Base-by-base conservation (phyloP, 2,113 vertebrate genomes). In the Vimba vimba region DNA sequence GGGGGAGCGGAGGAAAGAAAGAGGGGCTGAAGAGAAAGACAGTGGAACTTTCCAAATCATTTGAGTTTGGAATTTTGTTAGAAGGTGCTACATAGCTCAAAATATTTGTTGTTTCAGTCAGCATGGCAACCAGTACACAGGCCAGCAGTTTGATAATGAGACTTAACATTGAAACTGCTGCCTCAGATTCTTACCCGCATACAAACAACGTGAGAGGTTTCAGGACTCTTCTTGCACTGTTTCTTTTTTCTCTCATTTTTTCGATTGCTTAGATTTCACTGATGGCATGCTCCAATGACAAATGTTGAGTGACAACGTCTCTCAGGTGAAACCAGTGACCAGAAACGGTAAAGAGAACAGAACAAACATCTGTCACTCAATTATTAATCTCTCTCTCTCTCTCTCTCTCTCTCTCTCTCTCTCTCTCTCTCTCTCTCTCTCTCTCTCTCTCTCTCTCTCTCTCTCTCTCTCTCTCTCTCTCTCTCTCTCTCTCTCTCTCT, bases 41-140 rank as follows among this genome's bases (percentile, higher is more conserved):
- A 95, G 92, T 85, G 92, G 92, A 93, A 92, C 92, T 93, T 96
- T 96, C 95, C 94, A 96, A 96, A 96, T 96, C 96, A 96, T 94
- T 95, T 93, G 94, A 86, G 91, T 91, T 93, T 94, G 95, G 94
- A 96, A 95, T 96, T 96, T 95, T 91, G 91, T 93, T 93, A 93
- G 95, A 97, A 96, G 96, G 98, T 97, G 96, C 95, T 94, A 96
- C 95, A 94, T 94, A 95, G 93, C 89, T 96, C 92, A 92, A 96
- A 96, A 96, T 97, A 97, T 97, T 99, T 99, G 97, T 97, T 98
- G 93, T 93, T 94, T 88, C 71, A 85, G 93, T 97, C 93, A 93
- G 94, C 95, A 94, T 86, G 91, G 96, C 93, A 97, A 97, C 96
- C 87, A 86, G 50, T 55, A 76, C 78, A 89, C 93, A 92, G 93